phyloP scores from a whole-genome alignment of 64 coral and sea anemone genomes.

The Actinia equina region DNA sequence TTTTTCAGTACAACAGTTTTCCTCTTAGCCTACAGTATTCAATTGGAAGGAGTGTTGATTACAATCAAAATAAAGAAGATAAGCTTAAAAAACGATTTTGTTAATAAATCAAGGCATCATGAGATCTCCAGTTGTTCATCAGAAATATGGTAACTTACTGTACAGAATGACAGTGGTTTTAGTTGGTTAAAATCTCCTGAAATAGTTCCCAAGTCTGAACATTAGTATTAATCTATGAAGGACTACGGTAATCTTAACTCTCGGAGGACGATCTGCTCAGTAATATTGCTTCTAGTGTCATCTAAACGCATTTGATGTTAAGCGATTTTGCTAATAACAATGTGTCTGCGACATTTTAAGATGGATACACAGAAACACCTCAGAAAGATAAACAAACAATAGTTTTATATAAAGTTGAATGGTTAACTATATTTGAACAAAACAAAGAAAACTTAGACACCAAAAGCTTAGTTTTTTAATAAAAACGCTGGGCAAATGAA shows the following conservation, averaged over 20 bases:
- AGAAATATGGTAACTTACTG: not conserved
- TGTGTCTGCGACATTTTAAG: not conserved
- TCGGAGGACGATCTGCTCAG: not conserved
- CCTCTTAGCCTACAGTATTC: not conserved
- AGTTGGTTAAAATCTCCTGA: not conserved
- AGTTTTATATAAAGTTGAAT: not conserved
- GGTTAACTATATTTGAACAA: not conserved
- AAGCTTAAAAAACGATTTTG: not conserved
- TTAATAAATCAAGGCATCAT: not conserved
- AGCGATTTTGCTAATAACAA: slow-evolving; percentile 14
- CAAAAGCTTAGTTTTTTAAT: not conserved
- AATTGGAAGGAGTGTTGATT: not conserved
- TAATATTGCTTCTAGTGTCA: not conserved
- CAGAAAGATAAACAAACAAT: not conserved
- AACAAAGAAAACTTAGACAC: not conserved
- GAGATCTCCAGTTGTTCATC: not conserved
- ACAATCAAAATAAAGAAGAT: not conserved
- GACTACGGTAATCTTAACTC: not conserved
- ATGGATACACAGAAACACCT: not conserved
- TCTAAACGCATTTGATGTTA: not conserved
- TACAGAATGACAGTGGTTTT: not conserved
- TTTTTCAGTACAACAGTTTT: not conserved
- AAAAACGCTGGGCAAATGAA: not conserved
- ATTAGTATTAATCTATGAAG: slow-evolving; percentile 6
- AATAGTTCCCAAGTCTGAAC: not conserved